Evolutionary conservation across 2,113 vertebrate species (phyloP), one percentile per base, ranked within the genome.

Genomic region (Nycticorax nycticorax): DNA sequence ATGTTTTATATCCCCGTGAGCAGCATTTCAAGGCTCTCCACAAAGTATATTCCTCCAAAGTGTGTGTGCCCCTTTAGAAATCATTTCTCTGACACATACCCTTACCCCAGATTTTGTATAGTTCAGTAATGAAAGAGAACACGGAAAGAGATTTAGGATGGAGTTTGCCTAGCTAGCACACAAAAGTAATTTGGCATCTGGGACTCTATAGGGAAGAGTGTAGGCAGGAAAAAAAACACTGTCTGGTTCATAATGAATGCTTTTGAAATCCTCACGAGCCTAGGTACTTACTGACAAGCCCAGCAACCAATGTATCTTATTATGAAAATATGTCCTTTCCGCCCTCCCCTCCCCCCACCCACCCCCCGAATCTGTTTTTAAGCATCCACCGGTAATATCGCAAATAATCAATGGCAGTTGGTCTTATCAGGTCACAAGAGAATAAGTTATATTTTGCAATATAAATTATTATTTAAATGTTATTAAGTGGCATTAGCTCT

Each of bases 381-480:
- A 83, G 47, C 63, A 81, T 75, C 72, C 39, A 68, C 48, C 8
- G 6, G 52, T 78, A 77, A 76, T 76, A 87, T 33, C 85, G 5
- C 85, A 85, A 88, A 91, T 81, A 89, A 96, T 97, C 88, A 92
- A 30, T 62, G 55, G 35, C 57, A 83, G 83, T 94, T 92, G 85
- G 57, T 83, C 86, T 95, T 95, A 95, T 64, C 86, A 85, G 91
- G 56, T 76, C 79, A 89, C 56, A 89, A 87, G n/a, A 93, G 72
- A 89, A 11, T 33, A 96, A 91, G 22, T 60, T 88, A 47, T 57
- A 83, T 67, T 93, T 95, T 95, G 66, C 77, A 91, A 92, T 79
- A 80, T 89, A 92, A 97, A 96, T 96, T 93, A 95, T 95, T 94
- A 91, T 94, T 96, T 93, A 90, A 93, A 92, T 79, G 39, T 62